phyloP scores from a whole-genome alignment of 2,113 vertebrate species.

The Megaceryle torquata region DNA sequence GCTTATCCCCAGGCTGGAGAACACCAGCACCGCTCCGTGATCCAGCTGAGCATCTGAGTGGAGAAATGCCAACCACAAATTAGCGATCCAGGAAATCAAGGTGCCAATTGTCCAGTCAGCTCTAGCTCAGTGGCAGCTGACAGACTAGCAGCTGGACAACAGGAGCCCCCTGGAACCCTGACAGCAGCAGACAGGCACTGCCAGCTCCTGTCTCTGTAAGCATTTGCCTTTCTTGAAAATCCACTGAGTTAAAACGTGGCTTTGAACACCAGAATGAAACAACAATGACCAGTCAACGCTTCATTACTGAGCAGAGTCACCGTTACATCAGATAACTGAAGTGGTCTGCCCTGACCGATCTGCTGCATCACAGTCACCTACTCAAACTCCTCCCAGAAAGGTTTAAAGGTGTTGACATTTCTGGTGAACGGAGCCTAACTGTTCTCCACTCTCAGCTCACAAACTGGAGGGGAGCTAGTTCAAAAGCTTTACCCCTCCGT shows the following conservation, averaged over 20 bases:
- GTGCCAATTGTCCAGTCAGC: neutral
- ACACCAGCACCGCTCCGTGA: constrained; percentile 71
- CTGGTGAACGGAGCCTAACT: neutral
- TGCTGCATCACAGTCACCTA: neutral
- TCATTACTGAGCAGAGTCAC: neutral
- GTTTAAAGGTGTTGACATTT: neutral
- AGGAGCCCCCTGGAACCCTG: neutral
- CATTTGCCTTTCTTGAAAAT: neutral
- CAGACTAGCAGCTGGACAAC: neutral
- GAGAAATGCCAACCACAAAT: neutral
- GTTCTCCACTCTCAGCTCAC: neutral
- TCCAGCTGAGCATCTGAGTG: constrained; percentile 59
- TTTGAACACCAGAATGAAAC: neutral
- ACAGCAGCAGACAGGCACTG: constrained; percentile 20
- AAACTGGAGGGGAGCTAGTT: neutral
- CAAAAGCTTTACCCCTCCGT: neutral
- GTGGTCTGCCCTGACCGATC: too few relatives aligned
- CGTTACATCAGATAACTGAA: neutral
- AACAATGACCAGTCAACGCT: neutral
- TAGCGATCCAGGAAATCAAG: neutral
- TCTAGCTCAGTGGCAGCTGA: neutral
- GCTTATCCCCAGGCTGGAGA: constrained; percentile 81
- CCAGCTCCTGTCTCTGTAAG: neutral
- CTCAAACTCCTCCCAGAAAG: neutral
- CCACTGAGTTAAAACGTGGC: neutral